Evolutionary conservation across 1,140 invertebrate genomes (phyloP).

Genomic region (Caerostris extrusa): DNA sequence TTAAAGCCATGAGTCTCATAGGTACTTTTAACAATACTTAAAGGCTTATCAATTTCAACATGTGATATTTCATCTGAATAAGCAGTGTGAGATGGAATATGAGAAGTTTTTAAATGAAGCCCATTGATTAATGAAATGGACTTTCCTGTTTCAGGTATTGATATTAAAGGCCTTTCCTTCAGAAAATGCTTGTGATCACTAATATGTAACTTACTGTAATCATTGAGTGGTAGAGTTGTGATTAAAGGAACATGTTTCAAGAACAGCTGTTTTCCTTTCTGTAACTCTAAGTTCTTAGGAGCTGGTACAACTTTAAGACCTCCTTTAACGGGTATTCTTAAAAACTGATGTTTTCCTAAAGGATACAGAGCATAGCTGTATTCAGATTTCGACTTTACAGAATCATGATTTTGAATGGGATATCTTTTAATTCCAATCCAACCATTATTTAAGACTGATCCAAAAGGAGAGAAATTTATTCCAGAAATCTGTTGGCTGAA

Average conservation of each 20-base stretch:
- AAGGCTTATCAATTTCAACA: neutral
- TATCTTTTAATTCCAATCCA: neutral
- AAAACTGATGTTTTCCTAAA: neutral
- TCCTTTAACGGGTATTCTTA: constrained; percentile 67
- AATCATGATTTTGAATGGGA: constrained; percentile 4
- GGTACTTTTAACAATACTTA: neutral
- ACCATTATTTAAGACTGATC: neutral
- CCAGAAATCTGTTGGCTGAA: neutral
- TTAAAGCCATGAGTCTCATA: neutral
- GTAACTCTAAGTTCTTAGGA: constrained; percentile 46
- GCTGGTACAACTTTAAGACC: constrained; percentile 60
- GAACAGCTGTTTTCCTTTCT: neutral
- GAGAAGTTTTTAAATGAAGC: neutral
- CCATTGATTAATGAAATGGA: neutral
- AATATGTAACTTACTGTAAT: neutral
- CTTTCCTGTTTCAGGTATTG: neutral
- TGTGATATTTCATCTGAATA: neutral
- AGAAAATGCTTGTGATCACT: neutral
- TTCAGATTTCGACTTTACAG: constrained; percentile 44
- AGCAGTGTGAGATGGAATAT: neutral
- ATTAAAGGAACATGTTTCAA: constrained; percentile 16
- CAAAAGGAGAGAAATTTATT: neutral
- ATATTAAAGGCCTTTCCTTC: neutral
- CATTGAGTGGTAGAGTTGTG: neutral
- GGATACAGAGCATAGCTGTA: constrained; percentile 62